Conservation (phyloP, 2,797 vertebrate species). For the Chaenodraco wilsoni region DNA sequence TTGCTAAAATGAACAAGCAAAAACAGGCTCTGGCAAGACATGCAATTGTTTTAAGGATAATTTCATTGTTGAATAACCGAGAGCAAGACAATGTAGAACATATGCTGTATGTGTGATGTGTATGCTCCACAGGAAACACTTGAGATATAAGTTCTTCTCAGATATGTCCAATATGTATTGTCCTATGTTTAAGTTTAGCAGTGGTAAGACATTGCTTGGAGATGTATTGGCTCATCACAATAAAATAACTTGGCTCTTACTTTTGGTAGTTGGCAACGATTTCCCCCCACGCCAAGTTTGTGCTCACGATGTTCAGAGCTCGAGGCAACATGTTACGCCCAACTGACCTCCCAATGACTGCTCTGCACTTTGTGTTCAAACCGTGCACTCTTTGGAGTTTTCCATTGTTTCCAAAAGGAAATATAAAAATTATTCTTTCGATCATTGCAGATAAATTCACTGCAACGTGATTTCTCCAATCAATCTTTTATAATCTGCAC, state of each 20-base stretch:
- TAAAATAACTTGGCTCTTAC: slow-evolving; percentile 51
- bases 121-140: neutral
- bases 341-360: slow-evolving; percentile 53
- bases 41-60: neutral
- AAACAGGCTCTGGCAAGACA: neutral
- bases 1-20: neutral
- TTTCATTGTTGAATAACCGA: neutral
- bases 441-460: neutral
- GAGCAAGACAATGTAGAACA: neutral
- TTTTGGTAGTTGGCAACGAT: slow-evolving; percentile 59
- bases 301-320: slow-evolving; percentile 52
- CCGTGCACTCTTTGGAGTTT: slow-evolving; percentile 19
- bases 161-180: slow-evolving; percentile 13
- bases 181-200: slow-evolving; percentile 25
- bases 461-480: neutral
- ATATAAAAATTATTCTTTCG: slow-evolving; percentile 6
- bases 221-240: slow-evolving; percentile 56
- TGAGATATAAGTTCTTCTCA: neutral
- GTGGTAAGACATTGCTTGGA: slow-evolving; percentile 34
- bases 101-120: neutral
- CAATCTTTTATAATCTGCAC: slow-evolving; percentile 4
- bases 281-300: slow-evolving; percentile 44
- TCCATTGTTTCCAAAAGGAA: neutral
- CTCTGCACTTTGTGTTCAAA: slow-evolving; percentile 38
- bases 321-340: slow-evolving; percentile 43